Percentiles rank a stretch among this genome's conserved stretches.
phyloP scores from a whole-genome alignment of 2,797 vertebrate species.

The Leucoraja ocellata region DNA sequence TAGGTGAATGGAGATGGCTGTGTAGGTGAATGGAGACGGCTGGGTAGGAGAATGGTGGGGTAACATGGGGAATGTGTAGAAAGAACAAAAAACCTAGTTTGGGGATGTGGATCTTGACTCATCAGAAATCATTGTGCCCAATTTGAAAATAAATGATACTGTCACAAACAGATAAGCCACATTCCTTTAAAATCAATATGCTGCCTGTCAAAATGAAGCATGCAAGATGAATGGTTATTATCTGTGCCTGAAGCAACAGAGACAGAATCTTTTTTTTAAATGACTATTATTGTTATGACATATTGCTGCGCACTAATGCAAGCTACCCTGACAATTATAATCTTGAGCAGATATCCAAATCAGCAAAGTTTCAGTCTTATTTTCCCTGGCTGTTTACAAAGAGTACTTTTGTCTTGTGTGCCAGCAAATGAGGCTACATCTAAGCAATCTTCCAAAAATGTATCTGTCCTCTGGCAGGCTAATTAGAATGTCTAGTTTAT shows the following conservation, averaged over 20 bases:
- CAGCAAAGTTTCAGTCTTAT: not conserved
- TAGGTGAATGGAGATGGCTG: too few relatives aligned
- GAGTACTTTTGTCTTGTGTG: too few relatives aligned
- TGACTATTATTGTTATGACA: slow-evolving; percentile 9
- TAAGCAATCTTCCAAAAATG: not conserved
- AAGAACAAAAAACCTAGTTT: too few relatives aligned
- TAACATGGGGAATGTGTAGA: too few relatives aligned
- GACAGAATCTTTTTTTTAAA: not conserved
- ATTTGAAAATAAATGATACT: slow-evolving; percentile 32
- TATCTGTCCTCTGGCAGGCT: not conserved
- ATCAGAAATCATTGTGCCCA: not conserved
- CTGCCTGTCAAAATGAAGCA: not conserved
- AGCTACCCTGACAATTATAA: not conserved
- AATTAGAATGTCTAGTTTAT: not conserved
- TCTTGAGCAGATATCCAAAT: not conserved
- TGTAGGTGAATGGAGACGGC: too few relatives aligned
- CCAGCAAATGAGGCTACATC: not conserved
- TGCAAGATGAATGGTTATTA: slow-evolving; percentile 19
- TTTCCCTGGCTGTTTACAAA: not conserved
- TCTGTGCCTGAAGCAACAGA: slow-evolving; percentile 9
- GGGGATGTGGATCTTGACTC: not conserved
- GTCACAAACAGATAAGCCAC: slow-evolving; percentile 4
- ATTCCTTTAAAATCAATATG: not conserved
- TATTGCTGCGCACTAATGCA: not conserved
- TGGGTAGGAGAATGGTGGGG: too few relatives aligned